These are phyloP conservation scores for Uromys caudimaculatus DNA, from an alignment of 2,797 vertebrate species.

Conservation along the genomic window DNA sequence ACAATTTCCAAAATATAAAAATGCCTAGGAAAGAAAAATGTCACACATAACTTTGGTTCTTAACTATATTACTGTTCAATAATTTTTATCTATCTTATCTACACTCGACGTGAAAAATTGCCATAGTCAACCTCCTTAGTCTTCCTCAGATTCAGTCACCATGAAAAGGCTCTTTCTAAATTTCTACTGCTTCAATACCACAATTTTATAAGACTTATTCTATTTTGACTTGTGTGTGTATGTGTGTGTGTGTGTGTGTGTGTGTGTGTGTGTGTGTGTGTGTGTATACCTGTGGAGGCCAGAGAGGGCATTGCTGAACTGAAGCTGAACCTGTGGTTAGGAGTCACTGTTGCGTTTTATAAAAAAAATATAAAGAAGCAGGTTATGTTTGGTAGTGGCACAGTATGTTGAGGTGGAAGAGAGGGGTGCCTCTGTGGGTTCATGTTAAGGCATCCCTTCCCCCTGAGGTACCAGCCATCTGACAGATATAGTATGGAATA, in stretches of 20 bases:
- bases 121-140: not conserved
- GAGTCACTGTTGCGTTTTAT: not conserved
- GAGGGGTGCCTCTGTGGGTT: not conserved
- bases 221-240: not conserved
- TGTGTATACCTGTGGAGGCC: not conserved
- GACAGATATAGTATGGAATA: not conserved
- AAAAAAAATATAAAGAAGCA: not conserved
- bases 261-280: rapidly evolving
- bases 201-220: not conserved
- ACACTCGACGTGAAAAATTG: not conserved
- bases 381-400: not conserved
- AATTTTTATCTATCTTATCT: slow-evolving; percentile 2
- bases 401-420: not conserved
- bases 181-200: not conserved
- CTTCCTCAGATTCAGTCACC: not conserved
- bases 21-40: slow-evolving; percentile 1
- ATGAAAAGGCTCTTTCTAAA: not conserved
- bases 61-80: slow-evolving; percentile 22
- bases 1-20: slow-evolving; percentile 22
- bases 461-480: not conserved
- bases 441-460: not conserved
- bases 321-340: not conserved
- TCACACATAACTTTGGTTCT: not conserved
- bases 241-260: not conserved
- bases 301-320: not conserved